Evolutionary conservation across 2,113 vertebrate species (phyloP), one percentile per base, ranked within the genome.

Genomic region (Podiceps cristatus): DNA sequence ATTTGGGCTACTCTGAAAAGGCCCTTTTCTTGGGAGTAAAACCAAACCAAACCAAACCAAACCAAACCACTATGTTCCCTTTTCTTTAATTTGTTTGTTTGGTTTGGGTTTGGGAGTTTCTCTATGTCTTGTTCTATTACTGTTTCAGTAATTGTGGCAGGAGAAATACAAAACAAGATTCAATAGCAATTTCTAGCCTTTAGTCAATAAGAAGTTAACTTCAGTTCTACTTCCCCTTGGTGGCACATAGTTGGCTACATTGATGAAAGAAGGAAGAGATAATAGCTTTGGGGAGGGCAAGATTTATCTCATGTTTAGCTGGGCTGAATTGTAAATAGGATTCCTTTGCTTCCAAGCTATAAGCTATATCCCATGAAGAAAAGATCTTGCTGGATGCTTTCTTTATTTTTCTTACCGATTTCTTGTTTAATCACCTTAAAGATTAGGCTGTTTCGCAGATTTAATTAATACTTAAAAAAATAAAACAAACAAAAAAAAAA

Each of bases 391-490:
- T 78, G 45, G 44, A 62, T 52, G 5, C 22, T 82, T 49, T 20
- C 17, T 89, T 80, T 66, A 20, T 23, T 92, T 94, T 90, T 78
- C 42, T 92, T 82, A 37, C 7, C 10, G 47, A 29, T 62, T 18
- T 88, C 24, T 81, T 74, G 10, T 78, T 85, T 88, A 75, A 76
- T 67, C 44, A 82, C 7, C 23, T 86, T 88, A 79, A 77, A 81
- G 28, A 47, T 71, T 59, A 71, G 9, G 63, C 23, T 59, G 49
- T 60, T 85, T 83, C 92, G 2, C 23, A 60, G 53, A 47, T 60
- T 55, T 31, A 78, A 72, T 68, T 79, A 76, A 40, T 68, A 74
- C 37, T 8, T 1, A 25, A 77, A 49, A 87, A 84, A 44, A 18
- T 45, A 5, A 27, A 69, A 13, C n/a, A n/a, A n/a, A n/a, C n/a